Percentiles rank a stretch among this genome's conserved stretches.
Evolutionary conservation across 2,888 invertebrate genomes (phyloP).

Genomic region (Drosophila austrosaltans): DNA sequence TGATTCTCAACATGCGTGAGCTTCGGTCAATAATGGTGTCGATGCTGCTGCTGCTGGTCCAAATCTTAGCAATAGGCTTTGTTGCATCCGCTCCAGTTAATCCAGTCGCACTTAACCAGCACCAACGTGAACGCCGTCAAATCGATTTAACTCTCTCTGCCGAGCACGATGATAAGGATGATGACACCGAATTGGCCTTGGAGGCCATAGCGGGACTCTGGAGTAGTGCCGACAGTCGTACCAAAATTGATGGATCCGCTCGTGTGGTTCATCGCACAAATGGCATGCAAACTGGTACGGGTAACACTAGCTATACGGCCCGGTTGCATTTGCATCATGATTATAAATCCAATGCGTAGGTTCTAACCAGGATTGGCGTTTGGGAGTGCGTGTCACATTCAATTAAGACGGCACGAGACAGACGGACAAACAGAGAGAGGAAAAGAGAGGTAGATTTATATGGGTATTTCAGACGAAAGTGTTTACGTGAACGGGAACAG

Average conservation of each 20-base stretch:
- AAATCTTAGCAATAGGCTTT: constrained; percentile 26
- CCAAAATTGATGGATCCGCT: constrained; percentile 82
- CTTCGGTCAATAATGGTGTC: constrained; percentile 27
- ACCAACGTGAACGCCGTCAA: constrained; percentile 71
- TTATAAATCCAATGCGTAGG: constrained; percentile 74
- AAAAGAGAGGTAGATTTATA: constrained; percentile 15
- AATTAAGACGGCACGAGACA: constrained; percentile 37
- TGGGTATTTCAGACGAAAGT: constrained; percentile 15
- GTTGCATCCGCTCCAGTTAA: constrained; percentile 32
- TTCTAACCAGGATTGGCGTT: constrained; percentile 74
- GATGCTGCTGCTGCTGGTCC: constrained; percentile 39
- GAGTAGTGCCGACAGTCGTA: constrained; percentile 81
- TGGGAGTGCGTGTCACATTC: constrained; percentile 74
- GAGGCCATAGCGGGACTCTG: constrained; percentile 82
- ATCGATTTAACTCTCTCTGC: constrained; percentile 82
- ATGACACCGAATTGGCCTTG: constrained; percentile 81
- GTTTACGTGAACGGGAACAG: not conserved
- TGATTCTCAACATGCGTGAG: constrained; percentile 52
- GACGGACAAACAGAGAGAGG: not conserved
- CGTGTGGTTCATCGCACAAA: constrained; percentile 78
- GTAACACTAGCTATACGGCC: constrained; percentile 82
- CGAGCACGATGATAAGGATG: constrained; percentile 81
- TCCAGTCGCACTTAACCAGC: not conserved
- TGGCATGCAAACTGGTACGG: constrained; percentile 80
- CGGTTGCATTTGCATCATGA: constrained; percentile 81